phyloP scores from a whole-genome alignment of 2,888 invertebrate genomes.

The Apeira syringaria region DNA sequence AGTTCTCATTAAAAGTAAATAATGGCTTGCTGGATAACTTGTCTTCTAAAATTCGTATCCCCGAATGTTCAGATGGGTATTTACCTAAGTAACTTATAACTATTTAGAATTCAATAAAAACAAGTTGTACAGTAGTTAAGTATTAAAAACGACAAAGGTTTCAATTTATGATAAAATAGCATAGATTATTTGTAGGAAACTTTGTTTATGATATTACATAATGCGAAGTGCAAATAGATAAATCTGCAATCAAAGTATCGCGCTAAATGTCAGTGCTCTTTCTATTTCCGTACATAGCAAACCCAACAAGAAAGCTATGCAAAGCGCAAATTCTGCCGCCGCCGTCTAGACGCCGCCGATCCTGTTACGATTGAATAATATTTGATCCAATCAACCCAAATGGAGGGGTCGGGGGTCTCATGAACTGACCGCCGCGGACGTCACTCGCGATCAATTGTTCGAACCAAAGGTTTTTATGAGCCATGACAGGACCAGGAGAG shows the following conservation, averaged over 20 bases:
- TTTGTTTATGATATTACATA: no score
- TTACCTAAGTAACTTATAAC: no score
- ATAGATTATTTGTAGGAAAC: no score
- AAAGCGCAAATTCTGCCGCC: conserved; percentile 75
- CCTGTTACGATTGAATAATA: conserved; percentile 76
- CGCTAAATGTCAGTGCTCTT: conserved; percentile 76
- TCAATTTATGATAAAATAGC: no score
- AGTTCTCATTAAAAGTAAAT: no score
- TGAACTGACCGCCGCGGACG: conserved; percentile 48
- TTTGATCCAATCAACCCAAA: conserved; percentile 80
- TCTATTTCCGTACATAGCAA: conserved; percentile 72
- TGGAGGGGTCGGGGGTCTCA: conserved; percentile 72
- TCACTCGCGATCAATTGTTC: conserved; percentile 60
- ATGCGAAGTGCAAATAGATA: conserved; percentile 46
- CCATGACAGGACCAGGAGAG: conserved; percentile 41
- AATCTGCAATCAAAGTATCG: conserved; percentile 66
- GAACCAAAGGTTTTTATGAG: conserved; percentile 46
- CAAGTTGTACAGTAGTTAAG: no score
- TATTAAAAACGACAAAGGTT: no score
- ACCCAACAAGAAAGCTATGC: conserved; percentile 78
- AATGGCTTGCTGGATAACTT: no score
- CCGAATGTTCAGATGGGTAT: no score
- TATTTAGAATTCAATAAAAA: no score
- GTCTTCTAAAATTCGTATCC: no score
- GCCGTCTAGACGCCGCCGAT: conserved; percentile 75